A percentile compares a stretch with the other conserved stretches of the same genome.
These are phyloP conservation scores for Dermochelys coriacea DNA, from an alignment of 2,797 vertebrate genomes.

Conservation along the genomic window DNA sequence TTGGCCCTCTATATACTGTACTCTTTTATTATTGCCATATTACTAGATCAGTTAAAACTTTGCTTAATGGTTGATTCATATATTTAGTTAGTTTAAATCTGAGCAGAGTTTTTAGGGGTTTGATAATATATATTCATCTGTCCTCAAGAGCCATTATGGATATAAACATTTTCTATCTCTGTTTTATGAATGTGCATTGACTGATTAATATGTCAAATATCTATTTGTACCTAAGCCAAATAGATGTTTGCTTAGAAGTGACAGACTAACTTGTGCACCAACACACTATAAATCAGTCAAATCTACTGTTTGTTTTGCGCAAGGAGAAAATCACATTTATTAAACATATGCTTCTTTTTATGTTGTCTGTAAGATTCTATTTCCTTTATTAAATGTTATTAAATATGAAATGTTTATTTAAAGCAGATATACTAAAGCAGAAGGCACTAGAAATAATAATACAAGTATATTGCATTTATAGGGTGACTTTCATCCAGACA, in stretches of 20 bases:
- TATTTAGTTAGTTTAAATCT: not conserved
- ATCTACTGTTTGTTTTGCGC: constrained; percentile 52
- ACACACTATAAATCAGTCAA: constrained; percentile 53
- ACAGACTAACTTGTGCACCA: not conserved
- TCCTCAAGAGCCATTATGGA: not conserved
- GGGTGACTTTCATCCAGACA: not conserved
- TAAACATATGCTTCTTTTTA: not conserved
- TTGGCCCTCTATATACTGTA: accelerated
- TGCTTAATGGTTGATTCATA: not conserved
- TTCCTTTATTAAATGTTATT: not conserved
- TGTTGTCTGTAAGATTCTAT: constrained; percentile 10
- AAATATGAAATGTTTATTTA: not conserved
- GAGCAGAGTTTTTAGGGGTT: not conserved
- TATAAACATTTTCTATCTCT: constrained; percentile 41
- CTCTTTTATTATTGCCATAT: not conserved
- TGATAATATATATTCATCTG: not conserved
- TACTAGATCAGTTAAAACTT: not conserved
- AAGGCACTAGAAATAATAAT: constrained; percentile 6
- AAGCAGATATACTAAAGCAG: not conserved
- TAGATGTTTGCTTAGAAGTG: too few species aligned
- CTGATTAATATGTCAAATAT: constrained; percentile 45
- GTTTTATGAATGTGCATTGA: constrained; percentile 9
- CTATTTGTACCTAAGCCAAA: constrained; percentile 42
- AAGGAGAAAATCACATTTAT: constrained; percentile 35
- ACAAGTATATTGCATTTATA: not conserved